These are phyloP conservation scores for Parazoanthus darwini DNA, from an alignment of 92 coral and sea anemone species.

Conservation along the genomic window DNA sequence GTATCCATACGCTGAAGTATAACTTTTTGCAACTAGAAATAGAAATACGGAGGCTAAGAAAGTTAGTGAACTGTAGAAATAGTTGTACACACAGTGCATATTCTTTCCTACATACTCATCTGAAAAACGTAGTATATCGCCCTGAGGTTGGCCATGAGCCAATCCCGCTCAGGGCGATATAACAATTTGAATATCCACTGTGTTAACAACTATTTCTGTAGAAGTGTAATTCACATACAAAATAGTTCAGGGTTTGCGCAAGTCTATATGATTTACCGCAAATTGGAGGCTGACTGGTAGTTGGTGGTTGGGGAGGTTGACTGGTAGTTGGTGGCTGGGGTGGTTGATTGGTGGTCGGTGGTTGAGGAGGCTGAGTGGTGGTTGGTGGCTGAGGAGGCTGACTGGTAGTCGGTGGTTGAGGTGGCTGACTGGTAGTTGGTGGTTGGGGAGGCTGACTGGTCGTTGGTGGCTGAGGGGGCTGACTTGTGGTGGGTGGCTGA, in stretches of 20 bases:
- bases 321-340: background rate
- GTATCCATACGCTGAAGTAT: background rate
- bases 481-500: background rate
- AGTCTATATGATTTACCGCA: slow-evolving; percentile 11
- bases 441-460: slow-evolving; percentile 3
- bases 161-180: too few relatives aligned
- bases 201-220: too few relatives aligned
- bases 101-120: background rate
- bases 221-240: too few relatives aligned
- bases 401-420: background rate
- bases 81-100: too few relatives aligned
- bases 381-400: background rate
- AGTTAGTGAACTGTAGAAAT: too few relatives aligned
- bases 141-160: too few relatives aligned
- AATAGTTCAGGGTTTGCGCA: background rate
- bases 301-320: slow-evolving; percentile 5
- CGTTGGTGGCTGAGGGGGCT: background rate
- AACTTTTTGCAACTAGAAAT: background rate
- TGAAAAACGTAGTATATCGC: too few relatives aligned
- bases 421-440: background rate
- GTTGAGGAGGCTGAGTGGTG: slow-evolving; percentile 7
- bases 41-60: too few relatives aligned
- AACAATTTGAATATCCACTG: too few relatives aligned
- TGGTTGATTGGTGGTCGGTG: slow-evolving; percentile 1
- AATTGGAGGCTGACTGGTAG: slow-evolving; percentile 2